These are phyloP conservation scores for Hymenochirus boettgeri DNA, from an alignment of 2,113 vertebrate genomes.

Conservation along the genomic window DNA sequence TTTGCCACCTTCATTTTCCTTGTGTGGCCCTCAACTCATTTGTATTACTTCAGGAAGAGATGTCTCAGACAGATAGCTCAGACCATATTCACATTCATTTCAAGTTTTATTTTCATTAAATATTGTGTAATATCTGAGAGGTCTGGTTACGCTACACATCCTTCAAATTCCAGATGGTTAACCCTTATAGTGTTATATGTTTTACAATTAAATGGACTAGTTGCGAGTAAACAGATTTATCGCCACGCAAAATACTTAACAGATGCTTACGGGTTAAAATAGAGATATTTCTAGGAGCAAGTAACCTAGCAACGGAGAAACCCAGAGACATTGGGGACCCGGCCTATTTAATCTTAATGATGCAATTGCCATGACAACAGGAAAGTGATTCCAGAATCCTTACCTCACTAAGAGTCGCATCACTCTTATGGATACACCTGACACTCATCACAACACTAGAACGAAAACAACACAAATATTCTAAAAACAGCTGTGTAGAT, in stretches of 20 bases:
- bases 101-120: too few species aligned
- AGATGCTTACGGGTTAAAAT: conserved; percentile 10
- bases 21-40: too few species aligned
- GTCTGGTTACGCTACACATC: background rate
- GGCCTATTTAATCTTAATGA: conserved; percentile 35
- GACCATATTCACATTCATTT: too few species aligned
- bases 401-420: conserved; percentile 4
- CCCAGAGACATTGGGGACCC: conserved; percentile 28
- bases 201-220: background rate
- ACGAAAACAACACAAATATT: background rate
- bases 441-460: background rate
- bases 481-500: background rate
- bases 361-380: conserved; percentile 32
- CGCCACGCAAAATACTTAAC: background rate
- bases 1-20: too few species aligned
- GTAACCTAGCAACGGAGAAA: conserved; percentile 36
- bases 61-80: too few species aligned
- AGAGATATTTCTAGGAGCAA: conserved; percentile 15
- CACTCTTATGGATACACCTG: background rate
- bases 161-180: background rate
- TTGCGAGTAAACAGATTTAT: background rate
- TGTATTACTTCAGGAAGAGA: too few species aligned
- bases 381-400: conserved; percentile 23
- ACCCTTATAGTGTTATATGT: background rate
- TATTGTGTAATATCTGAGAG: background rate